Evolutionary conservation across 2,113 vertebrate genomes (phyloP), one percentile per base, ranked within the genome.

Genomic region (Epinephelus fuscoguttatus): DNA sequence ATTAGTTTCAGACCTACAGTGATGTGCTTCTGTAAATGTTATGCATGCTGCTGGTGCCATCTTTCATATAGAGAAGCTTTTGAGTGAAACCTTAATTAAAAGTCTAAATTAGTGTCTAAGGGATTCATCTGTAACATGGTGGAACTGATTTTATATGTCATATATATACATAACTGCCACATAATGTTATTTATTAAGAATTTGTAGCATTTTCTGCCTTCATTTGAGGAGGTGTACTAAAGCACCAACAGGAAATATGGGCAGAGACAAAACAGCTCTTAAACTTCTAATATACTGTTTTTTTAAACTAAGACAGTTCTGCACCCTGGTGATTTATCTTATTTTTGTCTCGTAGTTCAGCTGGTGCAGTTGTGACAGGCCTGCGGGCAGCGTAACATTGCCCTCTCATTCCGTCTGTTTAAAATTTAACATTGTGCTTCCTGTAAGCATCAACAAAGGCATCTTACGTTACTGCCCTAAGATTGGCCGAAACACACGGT

Each of bases 361-460:
- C 17, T 18, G 60, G 37, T 49, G 82, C 8, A 27, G 56, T 56
- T 61, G 55, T 79, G 57, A 59, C 59, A 72, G 30, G 40, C 33
- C 56, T 33, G 40, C 0, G 5, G 50, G 47, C 56, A 30, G 12
- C 12, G 40, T 82, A 85, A 87, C 25, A 11, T 47, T 84, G 84
- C 73, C 80, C 47, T 87, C 56, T 78, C 61, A 63, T 90, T 88
- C 79, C 10, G 21, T 72, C 87, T 89, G 33, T 91, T 94, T 93
- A 93, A 93, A 93, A 50, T 92, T 90, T 94, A 93, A 94, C 85
- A 72, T 74, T 61, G 56, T 33, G 81, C 82, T 93, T 92, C 93
- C 87, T 91, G 88, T 72, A 76, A 78, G 56, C 66, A 85, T 84
- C 74, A 82, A 88, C 85, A 80, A 81, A 85, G 78, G 63, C 79